A percentile compares a stretch with the other conserved stretches of the same genome.
Evolutionary conservation across 1,140 invertebrate species (phyloP).

Genomic region (Bathynomus jamesi): DNA sequence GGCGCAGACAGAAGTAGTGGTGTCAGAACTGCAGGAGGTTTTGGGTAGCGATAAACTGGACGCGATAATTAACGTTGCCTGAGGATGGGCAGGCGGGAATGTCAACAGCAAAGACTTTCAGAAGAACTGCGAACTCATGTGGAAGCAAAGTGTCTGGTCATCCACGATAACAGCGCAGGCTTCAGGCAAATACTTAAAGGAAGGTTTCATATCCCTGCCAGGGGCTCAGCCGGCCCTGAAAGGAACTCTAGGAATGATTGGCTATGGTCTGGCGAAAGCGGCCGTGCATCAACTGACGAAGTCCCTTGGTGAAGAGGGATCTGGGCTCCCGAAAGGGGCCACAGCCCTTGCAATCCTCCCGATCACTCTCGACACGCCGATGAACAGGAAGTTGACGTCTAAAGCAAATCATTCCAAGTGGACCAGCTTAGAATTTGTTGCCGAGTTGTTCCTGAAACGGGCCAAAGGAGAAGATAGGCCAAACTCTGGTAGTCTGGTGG

Average conservation of each 20-base stretch:
- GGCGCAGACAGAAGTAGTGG: conserved; percentile 56
- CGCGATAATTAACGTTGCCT: conserved; percentile 95
- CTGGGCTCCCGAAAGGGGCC: conserved; percentile 73
- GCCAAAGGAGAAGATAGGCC: conserved; percentile 67
- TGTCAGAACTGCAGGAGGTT: conserved; percentile 33
- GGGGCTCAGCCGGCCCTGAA: conserved; percentile 89
- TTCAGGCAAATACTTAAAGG: conserved; percentile 75
- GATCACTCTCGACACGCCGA: conserved; percentile 92
- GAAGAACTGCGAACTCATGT: conserved; percentile 69
- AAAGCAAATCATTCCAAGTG: conserved; percentile 84
- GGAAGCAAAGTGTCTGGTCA: conserved; percentile 95
- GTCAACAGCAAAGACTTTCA: no score
- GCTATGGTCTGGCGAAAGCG: conserved; percentile 87
- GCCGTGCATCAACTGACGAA: conserved; percentile 95
- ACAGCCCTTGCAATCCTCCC: conserved; percentile 80
- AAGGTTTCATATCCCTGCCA: conserved; percentile 81
- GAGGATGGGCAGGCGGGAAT: conserved; percentile 90
- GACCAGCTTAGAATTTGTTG: conserved; percentile 53
- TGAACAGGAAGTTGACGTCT: conserved; percentile 97
- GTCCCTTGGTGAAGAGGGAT: conserved; percentile 68
- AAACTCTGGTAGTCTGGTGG: conserved; percentile 72
- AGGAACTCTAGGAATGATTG: conserved; percentile 68
- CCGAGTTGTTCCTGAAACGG: conserved; percentile 65
- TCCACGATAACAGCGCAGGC: conserved; percentile 82
- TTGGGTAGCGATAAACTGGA: conserved; percentile 73